A percentile compares a stretch with the other conserved stretches of the same genome.
These are phyloP conservation scores for Nycticorax nycticorax DNA, from an alignment of 2,113 vertebrate genomes.

Conservation along the genomic window DNA sequence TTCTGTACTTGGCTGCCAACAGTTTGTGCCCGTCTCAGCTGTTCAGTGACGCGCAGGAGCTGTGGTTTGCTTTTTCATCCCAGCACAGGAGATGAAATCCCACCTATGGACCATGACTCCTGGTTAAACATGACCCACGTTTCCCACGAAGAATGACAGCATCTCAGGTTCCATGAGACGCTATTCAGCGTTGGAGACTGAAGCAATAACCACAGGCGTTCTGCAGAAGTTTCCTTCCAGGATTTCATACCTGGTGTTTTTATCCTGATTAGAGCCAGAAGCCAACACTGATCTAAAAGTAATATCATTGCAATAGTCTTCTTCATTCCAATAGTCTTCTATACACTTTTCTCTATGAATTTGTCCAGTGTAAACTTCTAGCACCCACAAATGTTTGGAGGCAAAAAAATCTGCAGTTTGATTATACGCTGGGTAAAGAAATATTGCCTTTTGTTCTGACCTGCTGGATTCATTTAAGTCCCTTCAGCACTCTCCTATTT, in stretches of 20 bases:
- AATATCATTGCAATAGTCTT: not conserved
- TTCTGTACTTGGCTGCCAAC: not conserved
- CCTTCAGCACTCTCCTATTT: not conserved
- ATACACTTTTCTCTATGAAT: not conserved
- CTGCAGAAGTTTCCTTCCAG: not conserved
- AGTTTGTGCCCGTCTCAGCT: not conserved
- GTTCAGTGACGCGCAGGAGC: not conserved
- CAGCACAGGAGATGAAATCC: not conserved
- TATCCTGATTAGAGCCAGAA: not conserved
- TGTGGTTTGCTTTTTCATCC: not conserved
- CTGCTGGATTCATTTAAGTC: not conserved
- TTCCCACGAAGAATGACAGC: not conserved
- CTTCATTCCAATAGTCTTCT: not conserved
- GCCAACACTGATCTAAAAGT: not conserved
- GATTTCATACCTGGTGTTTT: not conserved
- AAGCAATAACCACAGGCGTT: not conserved
- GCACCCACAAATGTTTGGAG: not conserved
- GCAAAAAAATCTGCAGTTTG: not conserved
- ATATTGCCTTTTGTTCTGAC: not conserved
- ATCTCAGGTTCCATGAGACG: not conserved
- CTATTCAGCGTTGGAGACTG: not conserved
- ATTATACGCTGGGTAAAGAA: not conserved
- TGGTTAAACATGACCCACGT: not conserved
- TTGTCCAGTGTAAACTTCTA: not conserved
- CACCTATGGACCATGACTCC: not conserved